Evolutionary conservation across 2,113 vertebrate genomes (phyloP), one percentile per base, ranked within the genome.

Genomic region (Cephalopholis sonnerati): DNA sequence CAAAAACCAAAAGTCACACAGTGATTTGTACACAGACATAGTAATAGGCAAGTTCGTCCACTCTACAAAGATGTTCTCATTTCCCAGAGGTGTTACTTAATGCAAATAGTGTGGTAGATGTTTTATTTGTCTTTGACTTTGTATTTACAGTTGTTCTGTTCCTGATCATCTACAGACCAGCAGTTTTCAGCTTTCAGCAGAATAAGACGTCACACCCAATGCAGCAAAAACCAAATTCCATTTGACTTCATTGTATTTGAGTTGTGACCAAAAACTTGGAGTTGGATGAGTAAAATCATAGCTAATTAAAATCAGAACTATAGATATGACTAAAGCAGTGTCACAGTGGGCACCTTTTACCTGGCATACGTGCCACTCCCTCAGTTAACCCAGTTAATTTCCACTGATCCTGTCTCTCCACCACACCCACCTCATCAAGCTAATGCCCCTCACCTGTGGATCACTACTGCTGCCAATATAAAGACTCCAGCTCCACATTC

Each of bases 201-300:
- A 36, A 36, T 36, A 36, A n/a, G n/a, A n/a, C n/a, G n/a, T n/a
- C n/a, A n/a, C n/a, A n/a, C n/a, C n/a, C n/a, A n/a, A n/a, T n/a
- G n/a, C n/a, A n/a, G n/a, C 29, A 29, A 4, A 11, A 55, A 39
- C 0, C 44, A 15, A 72, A 24, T 65, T 57, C 29, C 17, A 70
- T 29, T 48, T 4, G 5, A 10, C 10, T 63, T 20, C 48, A 17
- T 70, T 75, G 72, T 44, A 48, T 18, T 68, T 20, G 51, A 18
- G 15, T 24, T 1, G 1, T 1, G 8, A 39, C 20, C 11, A 46
- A n/a, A 16, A 8, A 36, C 15, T 0, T 8, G 25, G 24, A 7
- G 50, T 46, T 2, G 3, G 25, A 29, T 67, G 22, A 62, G 22
- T 36, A 9, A 29, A 29, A n/a, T n/a, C n/a, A n/a, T n/a, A n/a